Evolutionary conservation across 2,888 invertebrate genomes (phyloP), one percentile per base, ranked within the genome.

Genomic region (Patella caerulea): DNA sequence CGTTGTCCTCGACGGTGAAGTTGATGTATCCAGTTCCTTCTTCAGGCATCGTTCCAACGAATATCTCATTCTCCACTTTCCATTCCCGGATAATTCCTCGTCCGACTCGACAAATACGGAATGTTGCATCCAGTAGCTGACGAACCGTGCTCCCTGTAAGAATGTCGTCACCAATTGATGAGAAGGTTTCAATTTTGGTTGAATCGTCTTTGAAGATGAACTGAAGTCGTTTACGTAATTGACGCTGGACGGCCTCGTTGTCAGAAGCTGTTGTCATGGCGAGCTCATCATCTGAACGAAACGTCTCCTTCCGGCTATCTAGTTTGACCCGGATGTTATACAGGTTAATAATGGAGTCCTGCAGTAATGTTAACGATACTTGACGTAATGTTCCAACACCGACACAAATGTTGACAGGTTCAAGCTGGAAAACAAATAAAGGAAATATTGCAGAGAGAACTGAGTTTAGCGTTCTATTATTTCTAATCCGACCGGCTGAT

Each of bases 321-420:
- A 83, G 69, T 71, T 85, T 85, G 70, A 79, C 75, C 52, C 81
- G 79, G 19, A 85, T 81, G 69, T 85, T 85, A 78, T 85, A 82
- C 54, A 85, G 74, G 77, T 85, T 85, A 19, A 79, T 74, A 12
- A 84, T 75, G 0, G 76, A 73, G 53, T 82, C 82, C 70, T 84
- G 82, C 3, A 82, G 75, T 34, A 80, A 82, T 3, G 83, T 82
- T 74, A 84, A 74, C 2, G 76, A 80, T 29, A 83, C 76, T 34
- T 81, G 81, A 74, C 83, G 76, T 24, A 85, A 73, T 29, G 82
- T 83, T 52, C 83, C 83, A 17, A 82, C 79, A 53, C 85, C 83
- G 5, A 82, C 52, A 53, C 76, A 12, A 9, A 65, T 65, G 65
- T 65, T 65, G 24, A 19, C 11, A 2, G 65, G 14, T 14, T 65